Evolutionary conservation across 2,797 vertebrate species (phyloP).

Genomic region (Cyclura pinguis): DNA sequence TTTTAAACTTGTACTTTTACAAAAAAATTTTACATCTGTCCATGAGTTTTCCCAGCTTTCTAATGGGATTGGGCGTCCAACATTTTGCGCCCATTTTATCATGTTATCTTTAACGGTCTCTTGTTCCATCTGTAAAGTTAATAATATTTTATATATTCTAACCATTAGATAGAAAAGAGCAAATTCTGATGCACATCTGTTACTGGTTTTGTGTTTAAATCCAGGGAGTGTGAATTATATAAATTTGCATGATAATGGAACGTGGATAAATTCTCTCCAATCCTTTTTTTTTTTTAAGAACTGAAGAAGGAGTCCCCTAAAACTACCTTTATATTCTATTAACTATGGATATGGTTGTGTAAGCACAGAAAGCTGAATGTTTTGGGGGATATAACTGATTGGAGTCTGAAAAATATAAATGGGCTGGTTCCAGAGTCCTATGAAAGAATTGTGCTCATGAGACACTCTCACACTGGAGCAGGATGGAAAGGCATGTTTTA

Average conservation of each 20-base stretch:
- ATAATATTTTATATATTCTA: too few species aligned
- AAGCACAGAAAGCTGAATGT: constrained; percentile 46
- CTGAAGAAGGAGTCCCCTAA: background rate
- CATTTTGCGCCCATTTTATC: too few species aligned
- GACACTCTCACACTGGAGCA: background rate
- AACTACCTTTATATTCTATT: background rate
- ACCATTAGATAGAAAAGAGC: too few species aligned
- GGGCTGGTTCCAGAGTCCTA: background rate
- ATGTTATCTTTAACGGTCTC: too few species aligned
- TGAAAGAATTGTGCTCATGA: background rate
- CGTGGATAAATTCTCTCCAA: background rate
- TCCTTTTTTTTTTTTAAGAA: constrained; percentile 26
- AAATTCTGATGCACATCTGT: too few species aligned
- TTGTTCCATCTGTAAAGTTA: too few species aligned
- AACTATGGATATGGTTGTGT: constrained; percentile 24
- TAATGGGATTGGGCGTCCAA: too few species aligned
- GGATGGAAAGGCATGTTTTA: background rate
- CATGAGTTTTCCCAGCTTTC: too few species aligned
- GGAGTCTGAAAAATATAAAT: background rate
- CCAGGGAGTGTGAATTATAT: background rate
- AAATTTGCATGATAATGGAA: background rate
- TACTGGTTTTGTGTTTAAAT: background rate
- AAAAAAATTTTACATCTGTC: too few species aligned
- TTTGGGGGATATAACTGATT: constrained; percentile 5
- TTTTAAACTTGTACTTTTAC: too few species aligned